Base-by-base conservation (phyloP, 2,888 invertebrate species). In the Cephus sareptanus region DNA sequence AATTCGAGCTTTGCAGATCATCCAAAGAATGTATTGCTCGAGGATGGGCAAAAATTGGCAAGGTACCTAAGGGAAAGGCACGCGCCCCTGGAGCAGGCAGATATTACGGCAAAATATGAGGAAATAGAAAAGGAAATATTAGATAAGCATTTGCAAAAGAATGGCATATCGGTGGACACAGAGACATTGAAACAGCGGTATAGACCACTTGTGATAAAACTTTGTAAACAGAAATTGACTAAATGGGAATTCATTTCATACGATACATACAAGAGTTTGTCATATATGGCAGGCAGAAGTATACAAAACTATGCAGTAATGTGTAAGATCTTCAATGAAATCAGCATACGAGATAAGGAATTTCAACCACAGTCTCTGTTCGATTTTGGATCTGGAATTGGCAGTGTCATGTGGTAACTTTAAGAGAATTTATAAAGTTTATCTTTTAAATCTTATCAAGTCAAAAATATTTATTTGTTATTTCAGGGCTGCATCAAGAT, bases 321-420 rank as follows among this genome's bases (percentile, higher is more conserved):
- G 69, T 87, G 93, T 69, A 94, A 94, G 86, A 94, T 98, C 75
- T 94, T 98, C 70, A 92, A 93, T 73, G 98, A 98, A 92, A 95
- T 98, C 77, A 92, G 92, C 75, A 89, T 89, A 69, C 92, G 94
- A 76, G 93, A 95, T 89, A 92, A 93, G 0, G 90, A 94, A 31
- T 98, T 96, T 89, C 92, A 93, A 79, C 98, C 98, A 0, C 92
- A 93, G 79, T 94, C 95, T 80, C 94, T 97, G 83, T 96, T 98
- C 85, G 98, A 99, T 92, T 98, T 97, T 91, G 99, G 98, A 0
- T 97, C 98, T 9, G 99, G 99, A 0, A 92, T 97, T 6, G 98
- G 98, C 0, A 96, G 97, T 0, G 96, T 95, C 0, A 94, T 95
- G 77, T 98, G 98, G 98, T 93, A 88, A 86, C 87, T 83, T 75